phyloP scores from a whole-genome alignment of 2,113 vertebrate genomes.

The Gavialis gangeticus region DNA sequence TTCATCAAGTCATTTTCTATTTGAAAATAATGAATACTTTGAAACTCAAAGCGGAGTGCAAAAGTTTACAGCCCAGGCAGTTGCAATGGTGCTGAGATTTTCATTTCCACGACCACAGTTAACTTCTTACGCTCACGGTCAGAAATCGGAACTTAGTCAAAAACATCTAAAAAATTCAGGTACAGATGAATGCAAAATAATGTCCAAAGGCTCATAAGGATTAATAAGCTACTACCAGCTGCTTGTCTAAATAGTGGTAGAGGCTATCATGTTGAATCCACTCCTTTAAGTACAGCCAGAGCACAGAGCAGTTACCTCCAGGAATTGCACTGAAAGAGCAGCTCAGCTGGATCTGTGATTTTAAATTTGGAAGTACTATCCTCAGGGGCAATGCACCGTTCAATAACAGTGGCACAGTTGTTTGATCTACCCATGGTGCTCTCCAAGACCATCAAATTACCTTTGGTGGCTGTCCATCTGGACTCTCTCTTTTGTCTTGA shows the following conservation, averaged over 20 bases:
- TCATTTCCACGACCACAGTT: background rate
- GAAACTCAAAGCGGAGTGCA: background rate
- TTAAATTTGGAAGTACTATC: background rate
- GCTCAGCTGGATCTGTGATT: background rate
- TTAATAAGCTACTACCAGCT: background rate
- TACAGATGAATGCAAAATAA: background rate
- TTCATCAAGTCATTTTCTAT: accelerated
- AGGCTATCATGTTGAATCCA: background rate
- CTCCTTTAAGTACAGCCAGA: background rate
- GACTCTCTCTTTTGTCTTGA: background rate
- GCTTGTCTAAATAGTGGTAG: background rate
- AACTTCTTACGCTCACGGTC: background rate
- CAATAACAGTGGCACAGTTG: background rate
- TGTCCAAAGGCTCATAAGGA: background rate
- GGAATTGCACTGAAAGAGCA: background rate
- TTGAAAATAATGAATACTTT: background rate
- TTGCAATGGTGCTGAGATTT: background rate
- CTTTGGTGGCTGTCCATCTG: background rate
- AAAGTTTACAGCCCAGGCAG: background rate
- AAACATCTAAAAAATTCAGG: background rate
- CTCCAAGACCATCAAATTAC: background rate
- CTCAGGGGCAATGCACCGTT: background rate
- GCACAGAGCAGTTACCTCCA: background rate
- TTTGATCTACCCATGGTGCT: background rate
- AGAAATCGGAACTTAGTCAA: background rate